These are phyloP conservation scores for Potorous gilbertii DNA, from an alignment of 2,797 vertebrate species.

Conservation along the genomic window DNA sequence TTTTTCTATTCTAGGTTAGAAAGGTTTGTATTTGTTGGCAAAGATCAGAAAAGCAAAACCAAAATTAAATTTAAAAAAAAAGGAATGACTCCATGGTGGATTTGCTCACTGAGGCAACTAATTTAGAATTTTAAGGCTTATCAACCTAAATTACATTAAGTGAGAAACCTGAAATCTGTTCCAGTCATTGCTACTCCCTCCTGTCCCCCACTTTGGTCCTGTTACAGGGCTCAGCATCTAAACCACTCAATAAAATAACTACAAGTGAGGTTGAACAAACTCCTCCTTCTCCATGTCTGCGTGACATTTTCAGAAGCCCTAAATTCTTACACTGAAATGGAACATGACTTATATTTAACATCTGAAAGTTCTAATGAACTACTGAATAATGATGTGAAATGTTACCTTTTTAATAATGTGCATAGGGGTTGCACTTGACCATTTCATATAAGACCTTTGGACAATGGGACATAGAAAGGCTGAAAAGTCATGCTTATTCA, in stretches of 20 bases:
- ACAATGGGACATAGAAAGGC: background rate
- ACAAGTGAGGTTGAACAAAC: background rate
- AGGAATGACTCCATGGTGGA: background rate
- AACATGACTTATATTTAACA: slow-evolving; percentile 25
- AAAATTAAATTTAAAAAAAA: background rate
- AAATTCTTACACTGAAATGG: background rate
- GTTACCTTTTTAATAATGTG: background rate
- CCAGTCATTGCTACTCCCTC: background rate
- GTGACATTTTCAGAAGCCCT: background rate
- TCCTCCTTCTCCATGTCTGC: background rate
- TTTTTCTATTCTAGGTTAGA: background rate
- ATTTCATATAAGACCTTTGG: slow-evolving; percentile 7
- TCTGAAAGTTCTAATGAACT: background rate
- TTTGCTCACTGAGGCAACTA: slow-evolving; percentile 11
- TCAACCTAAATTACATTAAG: background rate
- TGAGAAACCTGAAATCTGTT: background rate
- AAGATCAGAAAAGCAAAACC: background rate
- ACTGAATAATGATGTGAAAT: background rate
- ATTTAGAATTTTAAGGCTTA: slow-evolving; percentile 27
- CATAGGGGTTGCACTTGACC: background rate
- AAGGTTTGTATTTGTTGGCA: background rate
- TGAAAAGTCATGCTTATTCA: slow-evolving; percentile 14
- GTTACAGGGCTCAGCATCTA: background rate
- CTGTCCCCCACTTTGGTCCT: background rate
- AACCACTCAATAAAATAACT: background rate